These are phyloP conservation scores for Xenopus petersii DNA, from an alignment of 2,797 vertebrate genomes.

Conservation along the genomic window DNA sequence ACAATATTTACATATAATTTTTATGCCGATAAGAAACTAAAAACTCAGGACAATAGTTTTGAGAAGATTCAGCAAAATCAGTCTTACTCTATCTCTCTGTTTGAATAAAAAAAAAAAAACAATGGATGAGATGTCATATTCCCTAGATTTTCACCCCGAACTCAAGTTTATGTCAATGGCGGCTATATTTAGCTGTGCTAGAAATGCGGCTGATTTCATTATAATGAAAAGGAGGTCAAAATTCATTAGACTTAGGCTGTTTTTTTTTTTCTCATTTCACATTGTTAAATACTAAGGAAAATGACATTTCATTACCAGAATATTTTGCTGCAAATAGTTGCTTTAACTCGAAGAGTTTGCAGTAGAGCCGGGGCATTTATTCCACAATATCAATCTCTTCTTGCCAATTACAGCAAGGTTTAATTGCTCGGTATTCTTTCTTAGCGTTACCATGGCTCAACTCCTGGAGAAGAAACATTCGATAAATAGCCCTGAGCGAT, in stretches of 20 bases:
- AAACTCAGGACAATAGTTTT: too few relatives aligned
- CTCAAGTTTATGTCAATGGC: too few relatives aligned
- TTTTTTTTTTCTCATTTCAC: not conserved
- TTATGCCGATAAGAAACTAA: too few relatives aligned
- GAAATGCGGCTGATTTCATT: slow-evolving; percentile 8
- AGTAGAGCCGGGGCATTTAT: slow-evolving; percentile 35
- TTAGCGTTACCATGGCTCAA: slow-evolving; percentile 27
- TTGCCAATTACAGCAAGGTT: slow-evolving; percentile 48
- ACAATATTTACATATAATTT: too few relatives aligned
- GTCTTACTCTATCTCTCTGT: too few relatives aligned
- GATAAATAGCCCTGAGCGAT: slow-evolving; percentile 18
- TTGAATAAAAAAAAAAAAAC: too few relatives aligned
- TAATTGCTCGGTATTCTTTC: slow-evolving; percentile 20
- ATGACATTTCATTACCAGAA: slow-evolving; percentile 18
- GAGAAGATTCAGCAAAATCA: too few relatives aligned
- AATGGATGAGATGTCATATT: too few relatives aligned
- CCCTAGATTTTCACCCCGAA: too few relatives aligned
- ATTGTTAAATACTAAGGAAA: slow-evolving; percentile 28
- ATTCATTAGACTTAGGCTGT: slow-evolving; percentile 3
- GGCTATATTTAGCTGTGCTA: too few relatives aligned
- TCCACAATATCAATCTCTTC: slow-evolving; percentile 40
- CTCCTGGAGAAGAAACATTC: slow-evolving; percentile 3
- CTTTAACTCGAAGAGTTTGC: slow-evolving; percentile 44
- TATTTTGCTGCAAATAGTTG: slow-evolving; percentile 41
- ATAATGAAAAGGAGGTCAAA: not conserved